Base-by-base conservation (phyloP, 2,888 invertebrate genomes). In the Aporophyla nigra region DNA sequence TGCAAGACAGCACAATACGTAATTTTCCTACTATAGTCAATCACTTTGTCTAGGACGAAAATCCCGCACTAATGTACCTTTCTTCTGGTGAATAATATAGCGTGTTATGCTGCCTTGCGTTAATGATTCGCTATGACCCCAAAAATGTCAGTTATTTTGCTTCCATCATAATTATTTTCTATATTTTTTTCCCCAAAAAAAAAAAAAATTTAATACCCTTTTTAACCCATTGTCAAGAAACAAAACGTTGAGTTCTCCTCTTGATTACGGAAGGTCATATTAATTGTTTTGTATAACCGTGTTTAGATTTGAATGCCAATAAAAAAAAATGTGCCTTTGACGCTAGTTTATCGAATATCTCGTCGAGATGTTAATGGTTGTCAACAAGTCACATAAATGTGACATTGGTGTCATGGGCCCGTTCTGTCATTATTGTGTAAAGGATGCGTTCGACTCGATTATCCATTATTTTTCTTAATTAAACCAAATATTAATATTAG, bases 401-500 rank as follows among this genome's bases (percentile, higher is more conserved):
- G 74, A 67, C 59, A 40, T 71, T 19, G 33, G 73, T 65, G 85
- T 76, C 85, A 73, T 76, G 16, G 75, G 62, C 84, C 46, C 24
- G n/a, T 68, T 54, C 49, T 72, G n/a, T 63, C 59, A 24, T 56
- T 24, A 2, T 24, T 56, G 58, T 73, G 58, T 76, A 62, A 71
- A 78, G 78, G 71, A 77, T 86, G 81, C 84, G 82, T 88, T 88
- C 69, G n/a, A 74, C 71, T 61, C 83, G 73, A 82, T 76, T 83
- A 80, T 88, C 85, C 86, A 86, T 88, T 87, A 80, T 83, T 89
- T 88, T 87, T 87, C 84, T 88, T 89, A 88, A 91, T 90, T 91
- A 91, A 91, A 93, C 93, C 92, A 93, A 94, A 84, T 81, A 83
- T 85, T 82, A 86, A 61, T 80, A 94, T 94, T 87, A 91, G 93